A percentile compares a stretch with the other conserved stretches of the same genome.
Conservation (phyloP, 2,888 invertebrate species). For the Cheilosia impressa region DNA sequence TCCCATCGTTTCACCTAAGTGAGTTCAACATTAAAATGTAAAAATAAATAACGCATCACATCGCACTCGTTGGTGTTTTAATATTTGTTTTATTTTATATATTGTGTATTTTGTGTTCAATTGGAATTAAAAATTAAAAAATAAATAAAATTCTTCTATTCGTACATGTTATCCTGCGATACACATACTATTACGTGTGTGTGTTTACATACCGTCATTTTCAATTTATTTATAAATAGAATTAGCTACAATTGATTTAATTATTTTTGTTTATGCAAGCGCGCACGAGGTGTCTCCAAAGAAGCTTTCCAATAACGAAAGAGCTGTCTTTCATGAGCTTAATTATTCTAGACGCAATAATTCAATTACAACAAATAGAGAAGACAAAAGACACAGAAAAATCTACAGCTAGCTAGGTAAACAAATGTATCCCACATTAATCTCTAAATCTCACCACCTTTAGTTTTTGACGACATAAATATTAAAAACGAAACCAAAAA, state of each 20-base stretch:
- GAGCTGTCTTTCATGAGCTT: constrained; percentile 20
- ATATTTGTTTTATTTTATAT: constrained; percentile 39
- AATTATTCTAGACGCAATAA: constrained; percentile 13
- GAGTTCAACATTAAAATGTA: not conserved
- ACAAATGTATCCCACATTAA: constrained; percentile 15
- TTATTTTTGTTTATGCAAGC: constrained; percentile 26
- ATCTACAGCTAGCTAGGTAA: constrained; percentile 37
- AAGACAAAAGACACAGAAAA: constrained; percentile 19
- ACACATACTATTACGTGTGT: constrained; percentile 14
- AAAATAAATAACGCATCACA: constrained; percentile 14
- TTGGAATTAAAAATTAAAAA: constrained; percentile 55
- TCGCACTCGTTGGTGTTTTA: constrained; percentile 8
- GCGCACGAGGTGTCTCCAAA: constrained; percentile 18
- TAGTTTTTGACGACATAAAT: constrained; percentile 14
- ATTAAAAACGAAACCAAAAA: constrained; percentile 7
- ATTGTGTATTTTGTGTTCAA: constrained; percentile 48
- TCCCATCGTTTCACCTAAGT: too few relatives aligned
- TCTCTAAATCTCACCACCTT: constrained; percentile 29
- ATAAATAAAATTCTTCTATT: constrained; percentile 55
- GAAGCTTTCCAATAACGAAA: constrained; percentile 25
- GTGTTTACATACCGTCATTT: constrained; percentile 44
- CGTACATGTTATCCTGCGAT: constrained; percentile 33
- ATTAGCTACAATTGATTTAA: constrained; percentile 60
- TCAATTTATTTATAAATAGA: constrained; percentile 54
- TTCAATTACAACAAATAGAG: constrained; percentile 46